These are phyloP conservation scores for Stenoptilia bipunctidactyla DNA, from an alignment of 2,888 invertebrate genomes.

Conservation along the genomic window DNA sequence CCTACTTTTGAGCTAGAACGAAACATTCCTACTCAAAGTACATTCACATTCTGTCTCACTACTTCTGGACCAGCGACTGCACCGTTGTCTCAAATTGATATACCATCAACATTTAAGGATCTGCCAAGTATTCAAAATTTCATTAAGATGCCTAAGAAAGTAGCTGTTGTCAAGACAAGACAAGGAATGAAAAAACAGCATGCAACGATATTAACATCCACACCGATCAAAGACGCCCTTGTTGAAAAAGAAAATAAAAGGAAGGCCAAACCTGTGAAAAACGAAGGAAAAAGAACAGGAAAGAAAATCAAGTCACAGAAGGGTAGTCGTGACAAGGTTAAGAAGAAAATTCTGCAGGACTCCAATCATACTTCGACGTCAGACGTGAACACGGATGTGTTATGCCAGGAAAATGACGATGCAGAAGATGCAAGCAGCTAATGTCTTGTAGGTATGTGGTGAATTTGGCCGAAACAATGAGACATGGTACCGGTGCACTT, in stretches of 20 bases:
- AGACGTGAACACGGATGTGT: slow-evolving; percentile 9
- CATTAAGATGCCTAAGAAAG: slow-evolving; percentile 3
- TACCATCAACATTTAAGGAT: not conserved
- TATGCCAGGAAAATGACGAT: slow-evolving; percentile 5
- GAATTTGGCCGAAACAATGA: slow-evolving; percentile 14
- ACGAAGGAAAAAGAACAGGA: slow-evolving; percentile 13
- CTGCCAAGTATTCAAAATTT: too few species aligned
- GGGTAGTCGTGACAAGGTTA: slow-evolving; percentile 14
- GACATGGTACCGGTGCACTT: slow-evolving; percentile 15
- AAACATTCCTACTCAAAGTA: not conserved
- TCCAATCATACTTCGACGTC: slow-evolving; percentile 5
- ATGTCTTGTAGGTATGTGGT: slow-evolving; percentile 7
- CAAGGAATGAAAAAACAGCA: slow-evolving; percentile 23
- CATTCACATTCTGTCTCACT: too few species aligned
- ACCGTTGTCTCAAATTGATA: not conserved
- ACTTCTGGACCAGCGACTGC: too few species aligned
- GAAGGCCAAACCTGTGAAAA: slow-evolving; percentile 15
- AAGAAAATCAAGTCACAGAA: slow-evolving; percentile 17
- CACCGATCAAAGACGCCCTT: slow-evolving; percentile 21
- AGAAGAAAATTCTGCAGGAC: slow-evolving; percentile 12
- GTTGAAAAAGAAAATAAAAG: slow-evolving; percentile 21
- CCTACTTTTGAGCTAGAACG: not conserved
- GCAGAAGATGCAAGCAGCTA: not conserved
- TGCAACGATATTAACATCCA: slow-evolving; percentile 23
- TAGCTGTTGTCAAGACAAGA: slow-evolving; percentile 15